Evolutionary conservation across 2,888 invertebrate genomes (phyloP).

Genomic region (Abscondita cerata): DNA sequence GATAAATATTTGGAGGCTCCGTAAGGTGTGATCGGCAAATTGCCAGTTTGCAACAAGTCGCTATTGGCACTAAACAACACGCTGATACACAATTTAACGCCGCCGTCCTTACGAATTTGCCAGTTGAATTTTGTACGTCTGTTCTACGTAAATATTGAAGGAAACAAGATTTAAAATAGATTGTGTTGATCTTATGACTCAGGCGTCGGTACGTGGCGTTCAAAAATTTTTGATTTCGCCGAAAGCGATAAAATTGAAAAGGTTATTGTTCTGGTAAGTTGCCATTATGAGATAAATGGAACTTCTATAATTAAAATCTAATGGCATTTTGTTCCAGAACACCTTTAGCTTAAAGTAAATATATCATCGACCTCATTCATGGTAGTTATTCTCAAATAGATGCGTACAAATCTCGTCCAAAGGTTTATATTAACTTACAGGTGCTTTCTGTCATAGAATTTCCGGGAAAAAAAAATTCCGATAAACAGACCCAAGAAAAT

Average conservation of each 20-base stretch:
- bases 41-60: slow-evolving; percentile 57
- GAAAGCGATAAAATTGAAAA: slow-evolving; percentile 1
- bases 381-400: slow-evolving; percentile 8
- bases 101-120: slow-evolving; percentile 38
- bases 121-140: slow-evolving; percentile 37
- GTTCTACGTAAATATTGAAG: slow-evolving; percentile 17
- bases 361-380: slow-evolving; percentile 41
- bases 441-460: slow-evolving; percentile 31
- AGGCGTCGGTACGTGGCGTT: not conserved
- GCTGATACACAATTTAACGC: slow-evolving; percentile 42
- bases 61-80: slow-evolving; percentile 50
- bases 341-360: slow-evolving; percentile 34
- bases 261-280: slow-evolving; percentile 31
- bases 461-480: slow-evolving; percentile 5
- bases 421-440: slow-evolving; percentile 30
- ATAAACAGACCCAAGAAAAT: not conserved
- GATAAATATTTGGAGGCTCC: slow-evolving; percentile 42
- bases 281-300: slow-evolving; percentile 32
- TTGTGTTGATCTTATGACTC: slow-evolving; percentile 20
- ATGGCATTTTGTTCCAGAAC: slow-evolving; percentile 18
- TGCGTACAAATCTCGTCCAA: slow-evolving; percentile 25
- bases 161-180: slow-evolving; percentile 21
- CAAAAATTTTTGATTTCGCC: not conserved
- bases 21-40: slow-evolving; percentile 56
- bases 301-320: slow-evolving; percentile 21